Evolutionary conservation across 2,888 invertebrate genomes (phyloP).

Genomic region (Drosophila testacea): DNA sequence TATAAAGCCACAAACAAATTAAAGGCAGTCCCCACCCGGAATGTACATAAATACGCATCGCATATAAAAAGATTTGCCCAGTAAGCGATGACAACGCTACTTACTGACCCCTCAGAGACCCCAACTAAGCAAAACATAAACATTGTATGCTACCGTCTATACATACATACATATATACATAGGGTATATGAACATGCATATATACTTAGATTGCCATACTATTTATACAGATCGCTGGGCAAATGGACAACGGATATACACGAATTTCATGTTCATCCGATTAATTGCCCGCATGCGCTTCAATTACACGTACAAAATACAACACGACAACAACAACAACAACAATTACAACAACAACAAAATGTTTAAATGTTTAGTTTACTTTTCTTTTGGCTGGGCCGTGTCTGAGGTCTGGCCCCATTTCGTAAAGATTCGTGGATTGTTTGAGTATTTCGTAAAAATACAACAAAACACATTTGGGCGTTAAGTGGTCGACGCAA

Average conservation of each 20-base stretch:
- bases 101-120: conserved; percentile 34
- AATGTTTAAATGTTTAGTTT: conserved; percentile 60
- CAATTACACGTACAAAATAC: conserved; percentile 60
- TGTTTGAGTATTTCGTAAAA: conserved; percentile 69
- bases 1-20: conserved; percentile 34
- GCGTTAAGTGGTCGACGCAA: conserved; percentile 61
- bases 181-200: not conserved
- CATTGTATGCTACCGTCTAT: conserved; percentile 6
- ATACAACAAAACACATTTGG: conserved; percentile 34
- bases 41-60: conserved; percentile 8
- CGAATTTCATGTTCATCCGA: conserved; percentile 65
- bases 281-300: conserved; percentile 78
- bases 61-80: conserved; percentile 36
- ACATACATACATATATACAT: not conserved
- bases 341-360: not conserved
- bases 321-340: conserved; percentile 7
- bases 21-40: conserved; percentile 8
- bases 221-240: conserved; percentile 7
- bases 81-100: conserved; percentile 38
- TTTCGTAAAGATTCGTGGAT: conserved; percentile 67
- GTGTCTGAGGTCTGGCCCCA: conserved; percentile 52
- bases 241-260: conserved; percentile 31
- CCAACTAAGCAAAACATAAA: conserved; percentile 33
- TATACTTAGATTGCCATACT: conserved; percentile 6
- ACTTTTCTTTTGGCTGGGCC: conserved; percentile 35